Evolutionary conservation across 2,888 invertebrate genomes (phyloP).

Genomic region (Spisula solida): DNA sequence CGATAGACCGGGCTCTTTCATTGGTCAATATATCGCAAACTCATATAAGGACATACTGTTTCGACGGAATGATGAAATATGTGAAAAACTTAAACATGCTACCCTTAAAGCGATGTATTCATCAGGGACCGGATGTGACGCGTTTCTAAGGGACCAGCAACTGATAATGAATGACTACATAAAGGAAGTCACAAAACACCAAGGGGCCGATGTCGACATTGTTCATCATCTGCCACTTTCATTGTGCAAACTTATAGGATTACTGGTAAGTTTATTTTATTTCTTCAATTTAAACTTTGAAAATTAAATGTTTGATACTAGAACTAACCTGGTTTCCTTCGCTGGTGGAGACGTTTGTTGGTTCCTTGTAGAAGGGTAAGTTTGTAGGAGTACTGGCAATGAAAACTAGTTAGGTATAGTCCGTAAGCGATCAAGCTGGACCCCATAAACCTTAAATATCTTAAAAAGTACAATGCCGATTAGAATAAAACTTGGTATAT

Average conservation of each 20-base stretch:
- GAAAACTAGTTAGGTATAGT: too few relatives aligned
- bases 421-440: too few relatives aligned
- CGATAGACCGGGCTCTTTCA: conserved; percentile 67
- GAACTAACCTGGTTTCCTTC: too few relatives aligned
- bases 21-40: conserved; percentile 63
- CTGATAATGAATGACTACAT: conserved; percentile 55
- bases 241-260: conserved; percentile 72
- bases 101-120: conserved; percentile 61
- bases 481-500: too few relatives aligned
- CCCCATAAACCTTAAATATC: too few relatives aligned
- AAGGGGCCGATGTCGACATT: conserved; percentile 56
- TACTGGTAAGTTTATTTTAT: conserved; percentile 65
- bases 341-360: too few relatives aligned
- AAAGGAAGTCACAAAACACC: conserved; percentile 19
- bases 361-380: too few relatives aligned
- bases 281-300: background rate
- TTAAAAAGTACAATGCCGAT: too few relatives aligned
- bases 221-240: conserved; percentile 65
- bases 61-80: conserved; percentile 63
- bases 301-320: too few relatives aligned
- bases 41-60: conserved; percentile 68
- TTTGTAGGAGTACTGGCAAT: too few relatives aligned
- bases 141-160: conserved; percentile 29
- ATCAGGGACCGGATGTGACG: conserved; percentile 46
- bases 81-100: conserved; percentile 58